Conservation (phyloP, 2,113 vertebrate genomes). For the Sminthopsis crassicaudata region DNA sequence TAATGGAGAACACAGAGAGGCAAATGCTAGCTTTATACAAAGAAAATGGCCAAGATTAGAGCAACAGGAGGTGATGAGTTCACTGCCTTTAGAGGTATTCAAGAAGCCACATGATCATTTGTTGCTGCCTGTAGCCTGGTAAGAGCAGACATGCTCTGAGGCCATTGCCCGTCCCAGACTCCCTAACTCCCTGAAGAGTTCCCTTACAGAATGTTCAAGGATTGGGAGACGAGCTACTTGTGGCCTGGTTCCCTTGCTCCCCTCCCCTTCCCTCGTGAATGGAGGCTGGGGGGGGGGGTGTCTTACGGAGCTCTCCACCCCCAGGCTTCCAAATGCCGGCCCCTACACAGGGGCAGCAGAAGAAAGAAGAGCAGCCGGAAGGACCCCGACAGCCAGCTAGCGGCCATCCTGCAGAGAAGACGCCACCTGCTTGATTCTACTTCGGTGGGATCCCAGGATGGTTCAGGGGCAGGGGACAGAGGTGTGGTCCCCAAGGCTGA, state of each 20-base stretch:
- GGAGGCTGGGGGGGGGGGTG: background rate
- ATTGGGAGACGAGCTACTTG: background rate
- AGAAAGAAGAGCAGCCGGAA: slow-evolving; percentile 69
- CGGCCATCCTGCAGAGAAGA: slow-evolving; percentile 84
- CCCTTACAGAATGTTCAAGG: background rate
- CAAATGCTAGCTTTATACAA: background rate
- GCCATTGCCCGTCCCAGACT: background rate
- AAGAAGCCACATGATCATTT: background rate
- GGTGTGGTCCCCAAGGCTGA: background rate
- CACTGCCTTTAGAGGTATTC: background rate
- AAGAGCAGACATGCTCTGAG: background rate
- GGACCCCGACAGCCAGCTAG: slow-evolving; percentile 82
- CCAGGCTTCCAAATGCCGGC: slow-evolving; percentile 75
- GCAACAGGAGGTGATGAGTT: background rate
- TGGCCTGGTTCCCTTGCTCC: background rate
- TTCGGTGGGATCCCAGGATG: background rate
- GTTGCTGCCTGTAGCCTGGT: background rate
- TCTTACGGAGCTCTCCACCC: background rate
- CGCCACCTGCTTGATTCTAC: slow-evolving; percentile 70
- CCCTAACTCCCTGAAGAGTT: background rate
- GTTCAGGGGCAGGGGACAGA: background rate
- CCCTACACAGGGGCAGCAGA: slow-evolving; percentile 48
- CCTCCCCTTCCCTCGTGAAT: background rate
- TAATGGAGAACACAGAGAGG: background rate
- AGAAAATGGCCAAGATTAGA: background rate